A percentile compares a stretch with the other conserved stretches of the same genome.
These are phyloP conservation scores for Drosophila peninsularis DNA, from an alignment of 2,888 invertebrate species.

Conservation along the genomic window DNA sequence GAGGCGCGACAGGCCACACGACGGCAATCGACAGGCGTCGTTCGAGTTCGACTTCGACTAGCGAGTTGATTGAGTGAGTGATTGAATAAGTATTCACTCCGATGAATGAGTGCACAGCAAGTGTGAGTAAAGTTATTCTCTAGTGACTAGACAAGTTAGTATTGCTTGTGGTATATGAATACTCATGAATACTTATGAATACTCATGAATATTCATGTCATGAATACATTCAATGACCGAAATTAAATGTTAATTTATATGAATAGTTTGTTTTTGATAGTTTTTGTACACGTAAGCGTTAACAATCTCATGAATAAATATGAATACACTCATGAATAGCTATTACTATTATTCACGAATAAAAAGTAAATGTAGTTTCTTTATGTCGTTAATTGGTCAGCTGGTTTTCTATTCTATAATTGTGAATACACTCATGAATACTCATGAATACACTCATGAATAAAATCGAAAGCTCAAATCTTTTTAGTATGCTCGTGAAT, in stretches of 20 bases:
- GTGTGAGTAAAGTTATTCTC: slow-evolving; percentile 2
- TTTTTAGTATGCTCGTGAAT: background rate
- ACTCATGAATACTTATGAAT: background rate
- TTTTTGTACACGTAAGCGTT: background rate
- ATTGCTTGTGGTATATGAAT: too few relatives aligned
- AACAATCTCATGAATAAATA: background rate
- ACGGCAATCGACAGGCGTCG: slow-evolving; percentile 32
- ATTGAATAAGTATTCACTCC: slow-evolving; percentile 25
- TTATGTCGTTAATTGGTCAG: background rate
- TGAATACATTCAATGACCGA: too few relatives aligned
- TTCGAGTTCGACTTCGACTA: slow-evolving; percentile 8
- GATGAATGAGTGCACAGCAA: slow-evolving; percentile 14
- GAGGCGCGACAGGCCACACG: slow-evolving; percentile 27
- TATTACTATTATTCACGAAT: background rate
- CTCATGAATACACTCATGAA: background rate
- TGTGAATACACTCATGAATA: background rate
- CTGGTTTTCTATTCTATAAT: background rate
- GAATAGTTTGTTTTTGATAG: background rate
- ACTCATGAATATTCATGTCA: background rate
- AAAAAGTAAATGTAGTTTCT: background rate
- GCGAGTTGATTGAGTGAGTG: slow-evolving; percentile 42
- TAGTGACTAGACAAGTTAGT: too few relatives aligned
- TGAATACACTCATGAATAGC: slow-evolving; percentile 6
- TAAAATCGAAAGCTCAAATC: background rate
- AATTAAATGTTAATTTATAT: background rate